Conservation (phyloP, 1,140 invertebrate species). For the Trypoxylus dichotomus region DNA sequence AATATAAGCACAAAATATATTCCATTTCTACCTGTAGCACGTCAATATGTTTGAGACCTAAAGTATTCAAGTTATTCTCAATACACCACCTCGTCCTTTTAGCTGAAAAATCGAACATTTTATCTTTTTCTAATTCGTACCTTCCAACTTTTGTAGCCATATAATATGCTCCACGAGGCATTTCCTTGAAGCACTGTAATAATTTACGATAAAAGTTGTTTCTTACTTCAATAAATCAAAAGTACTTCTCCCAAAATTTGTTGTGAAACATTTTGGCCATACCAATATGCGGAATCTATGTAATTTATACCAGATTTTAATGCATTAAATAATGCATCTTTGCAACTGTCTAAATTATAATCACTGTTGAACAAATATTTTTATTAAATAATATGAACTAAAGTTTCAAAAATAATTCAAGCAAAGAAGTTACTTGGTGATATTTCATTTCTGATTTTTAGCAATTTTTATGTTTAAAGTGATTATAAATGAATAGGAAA, state of each 20-base stretch:
- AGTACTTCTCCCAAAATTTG: conserved; percentile 77
- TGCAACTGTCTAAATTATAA: conserved; percentile 65
- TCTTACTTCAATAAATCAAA: conserved; percentile 29
- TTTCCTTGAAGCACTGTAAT: conserved; percentile 27
- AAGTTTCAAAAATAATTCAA: not conserved
- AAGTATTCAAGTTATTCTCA: conserved; percentile 72
- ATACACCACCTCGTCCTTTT: conserved; percentile 75
- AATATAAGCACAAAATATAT: not conserved
- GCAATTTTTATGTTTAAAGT: not conserved
- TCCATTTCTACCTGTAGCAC: conserved; percentile 69
- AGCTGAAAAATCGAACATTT: conserved; percentile 87
- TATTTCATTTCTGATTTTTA: not conserved
- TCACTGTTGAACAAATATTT: conserved; percentile 51
- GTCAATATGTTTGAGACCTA: conserved; percentile 85
- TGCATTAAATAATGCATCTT: conserved; percentile 69
- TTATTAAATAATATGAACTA: conserved; percentile 16
- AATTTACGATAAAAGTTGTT: not conserved
- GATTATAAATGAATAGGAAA: not conserved
- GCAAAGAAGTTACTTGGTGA: not conserved
- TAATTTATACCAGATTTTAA: conserved; percentile 85
- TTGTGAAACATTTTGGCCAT: conserved; percentile 86
- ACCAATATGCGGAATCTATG: conserved; percentile 89
- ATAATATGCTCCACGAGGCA: conserved; percentile 76
- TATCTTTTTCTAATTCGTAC: conserved; percentile 70
- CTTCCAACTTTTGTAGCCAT: conserved; percentile 92